Percentiles rank a stretch among this genome's conserved stretches.
Conservation (phyloP, 2,888 invertebrate species). For the Tetrapedia diversipes region DNA sequence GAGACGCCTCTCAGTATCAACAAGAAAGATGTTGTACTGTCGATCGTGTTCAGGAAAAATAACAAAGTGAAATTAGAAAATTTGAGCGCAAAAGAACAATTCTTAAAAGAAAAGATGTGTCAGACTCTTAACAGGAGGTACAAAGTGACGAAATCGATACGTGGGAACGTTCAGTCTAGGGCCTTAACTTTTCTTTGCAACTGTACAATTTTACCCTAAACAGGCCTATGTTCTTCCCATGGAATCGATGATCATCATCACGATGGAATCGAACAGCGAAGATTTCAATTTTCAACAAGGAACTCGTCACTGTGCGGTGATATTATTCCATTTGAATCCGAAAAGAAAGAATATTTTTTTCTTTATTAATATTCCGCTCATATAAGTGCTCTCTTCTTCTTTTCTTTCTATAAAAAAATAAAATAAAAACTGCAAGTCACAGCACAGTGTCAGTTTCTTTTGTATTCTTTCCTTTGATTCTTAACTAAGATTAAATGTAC, state of each 20-base stretch:
- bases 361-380: conserved; percentile 56
- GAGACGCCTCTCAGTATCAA: conserved; percentile 33
- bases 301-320: conserved; percentile 29
- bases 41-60: not conserved
- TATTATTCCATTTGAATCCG: not conserved
- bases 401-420: conserved; percentile 10
- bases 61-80: conserved; percentile 17
- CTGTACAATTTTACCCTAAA: conserved; percentile 51
- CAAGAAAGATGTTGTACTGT: conserved; percentile 56
- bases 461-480: conserved; percentile 61
- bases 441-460: conserved; percentile 61
- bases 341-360: conserved; percentile 42
- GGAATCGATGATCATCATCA: conserved; percentile 32
- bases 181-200: conserved; percentile 38
- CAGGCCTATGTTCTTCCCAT: conserved; percentile 21
- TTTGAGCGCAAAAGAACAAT: conserved; percentile 22
- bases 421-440: conserved; percentile 30
- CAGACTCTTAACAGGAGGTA: not conserved
- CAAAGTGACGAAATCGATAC: conserved; percentile 23
- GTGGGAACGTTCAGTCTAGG: conserved; percentile 52
- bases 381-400: conserved; percentile 32
- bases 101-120: conserved; percentile 8
- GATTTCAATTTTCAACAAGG: conserved; percentile 6
- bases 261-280: conserved; percentile 37
- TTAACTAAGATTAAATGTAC: conserved; percentile 73